Conservation (phyloP, 30 jellyfish, hydroid and myxozoan species). For the Chironex yamaguchii region DNA sequence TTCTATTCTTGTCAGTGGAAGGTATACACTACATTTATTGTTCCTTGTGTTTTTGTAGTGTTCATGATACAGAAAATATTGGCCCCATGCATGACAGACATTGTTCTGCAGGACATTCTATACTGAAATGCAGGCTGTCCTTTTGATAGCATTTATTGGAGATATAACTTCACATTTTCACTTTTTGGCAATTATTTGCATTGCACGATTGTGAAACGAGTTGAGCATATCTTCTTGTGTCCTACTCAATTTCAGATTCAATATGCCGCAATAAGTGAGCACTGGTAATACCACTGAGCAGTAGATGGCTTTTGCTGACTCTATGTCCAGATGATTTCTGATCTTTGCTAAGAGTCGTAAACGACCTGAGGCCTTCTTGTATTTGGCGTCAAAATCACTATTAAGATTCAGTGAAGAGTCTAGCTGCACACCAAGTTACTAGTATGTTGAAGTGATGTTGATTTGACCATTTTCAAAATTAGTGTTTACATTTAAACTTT, state of each 20-base stretch:
- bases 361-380: slow-evolving; percentile 62
- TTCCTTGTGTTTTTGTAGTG: slow-evolving; percentile 57
- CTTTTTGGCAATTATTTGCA: slow-evolving; percentile 55
- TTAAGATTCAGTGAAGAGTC: slow-evolving; percentile 68
- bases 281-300: slow-evolving; percentile 39
- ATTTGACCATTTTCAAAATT: slow-evolving; percentile 56
- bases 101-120: slow-evolving; percentile 68
- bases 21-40: slow-evolving; percentile 12
- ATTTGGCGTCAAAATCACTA: slow-evolving; percentile 61
- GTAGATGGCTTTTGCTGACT: slow-evolving; percentile 31
- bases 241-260: slow-evolving; percentile 59
- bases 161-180: slow-evolving; percentile 40
- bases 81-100: slow-evolving; percentile 43
- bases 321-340: slow-evolving; percentile 46
- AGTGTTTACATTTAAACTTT: slow-evolving; percentile 26
- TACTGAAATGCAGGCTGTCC: slow-evolving; percentile 73
- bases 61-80: slow-evolving; percentile 38
- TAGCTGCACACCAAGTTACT: slow-evolving; percentile 71
- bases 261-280: slow-evolving; percentile 55
- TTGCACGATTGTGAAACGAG: slow-evolving; percentile 69
- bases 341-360: slow-evolving; percentile 49
- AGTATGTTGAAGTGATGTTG: slow-evolving; percentile 61
- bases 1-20: slow-evolving; percentile 43
- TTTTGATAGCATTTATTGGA: slow-evolving; percentile 69
- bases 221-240: slow-evolving; percentile 59